Evolutionary conservation across 92 coral and sea anemone genomes (phyloP).

Genomic region (Porites evermanni): DNA sequence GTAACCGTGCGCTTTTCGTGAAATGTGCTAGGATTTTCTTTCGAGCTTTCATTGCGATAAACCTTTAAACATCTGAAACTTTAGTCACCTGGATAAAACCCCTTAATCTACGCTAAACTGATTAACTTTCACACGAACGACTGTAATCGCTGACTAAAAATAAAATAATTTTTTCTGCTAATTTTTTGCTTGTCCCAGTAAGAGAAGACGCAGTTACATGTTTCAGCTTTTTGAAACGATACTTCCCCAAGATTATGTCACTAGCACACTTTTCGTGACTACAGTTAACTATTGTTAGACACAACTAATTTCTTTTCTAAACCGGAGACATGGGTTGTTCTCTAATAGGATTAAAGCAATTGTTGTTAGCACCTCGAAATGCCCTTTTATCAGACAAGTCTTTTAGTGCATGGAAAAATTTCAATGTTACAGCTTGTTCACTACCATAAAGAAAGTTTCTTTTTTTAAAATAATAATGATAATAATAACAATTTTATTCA

Average conservation of each 20-base stretch:
- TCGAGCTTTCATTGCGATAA: not conserved
- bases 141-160: not conserved
- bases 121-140: conserved; percentile 25
- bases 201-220: not conserved
- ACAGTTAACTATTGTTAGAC: not conserved
- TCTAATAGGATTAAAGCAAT: conserved; percentile 5
- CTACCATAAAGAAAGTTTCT: not conserved
- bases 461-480: too few relatives aligned
- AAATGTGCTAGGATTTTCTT: not conserved
- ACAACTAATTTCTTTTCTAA: not conserved
- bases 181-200: not conserved
- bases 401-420: not conserved
- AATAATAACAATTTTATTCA: too few relatives aligned
- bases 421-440: not conserved
- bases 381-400: not conserved
- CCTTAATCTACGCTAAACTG: conserved; percentile 3
- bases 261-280: conserved; percentile 12
- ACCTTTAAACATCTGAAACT: not conserved
- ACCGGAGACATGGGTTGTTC: not conserved
- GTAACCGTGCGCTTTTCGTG: not conserved
- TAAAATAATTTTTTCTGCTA: not conserved
- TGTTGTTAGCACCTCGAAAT: conserved; percentile 12
- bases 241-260: not conserved
- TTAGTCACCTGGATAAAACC: not conserved
- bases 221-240: not conserved